Conservation (phyloP, 2,113 vertebrate genomes). For the Cryptotis parvus region DNA sequence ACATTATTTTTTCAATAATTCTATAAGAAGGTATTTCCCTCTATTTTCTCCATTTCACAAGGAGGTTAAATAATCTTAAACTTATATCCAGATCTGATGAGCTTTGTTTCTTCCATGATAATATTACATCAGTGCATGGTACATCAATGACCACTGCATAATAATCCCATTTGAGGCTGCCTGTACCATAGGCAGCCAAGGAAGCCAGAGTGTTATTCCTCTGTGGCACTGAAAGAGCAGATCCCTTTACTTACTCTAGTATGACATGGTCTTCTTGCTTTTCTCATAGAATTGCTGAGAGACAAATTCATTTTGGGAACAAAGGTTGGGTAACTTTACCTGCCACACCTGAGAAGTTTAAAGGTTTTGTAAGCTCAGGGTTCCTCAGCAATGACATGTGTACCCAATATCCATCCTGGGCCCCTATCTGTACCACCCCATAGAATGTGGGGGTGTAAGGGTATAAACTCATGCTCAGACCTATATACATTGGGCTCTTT, state of each 20-base stretch:
- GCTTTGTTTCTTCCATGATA: neutral
- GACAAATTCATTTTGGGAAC: neutral
- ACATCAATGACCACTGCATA: neutral
- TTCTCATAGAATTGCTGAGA: neutral
- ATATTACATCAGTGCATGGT: neutral
- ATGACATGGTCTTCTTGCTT: neutral
- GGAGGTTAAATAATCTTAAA: conserved; percentile 17
- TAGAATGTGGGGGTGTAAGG: neutral
- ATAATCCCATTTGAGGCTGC: neutral
- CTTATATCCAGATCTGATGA: neutral
- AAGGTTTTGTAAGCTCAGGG: neutral
- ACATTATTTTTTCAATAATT: neutral
- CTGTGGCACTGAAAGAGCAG: neutral
- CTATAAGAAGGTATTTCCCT: neutral
- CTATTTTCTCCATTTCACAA: neutral
- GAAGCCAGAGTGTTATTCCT: neutral
- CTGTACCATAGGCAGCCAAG: neutral
- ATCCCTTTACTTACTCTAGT: conserved; percentile 22
- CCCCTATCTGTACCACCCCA: neutral
- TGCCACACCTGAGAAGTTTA: neutral
- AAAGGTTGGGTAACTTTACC: neutral
- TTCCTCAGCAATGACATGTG: neutral
- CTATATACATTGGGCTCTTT: too few species aligned
- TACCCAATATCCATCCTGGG: too few species aligned
- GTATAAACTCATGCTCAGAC: too few species aligned